Base-by-base conservation (phyloP, 2,888 invertebrate species). In the Creontiades dilutus region DNA sequence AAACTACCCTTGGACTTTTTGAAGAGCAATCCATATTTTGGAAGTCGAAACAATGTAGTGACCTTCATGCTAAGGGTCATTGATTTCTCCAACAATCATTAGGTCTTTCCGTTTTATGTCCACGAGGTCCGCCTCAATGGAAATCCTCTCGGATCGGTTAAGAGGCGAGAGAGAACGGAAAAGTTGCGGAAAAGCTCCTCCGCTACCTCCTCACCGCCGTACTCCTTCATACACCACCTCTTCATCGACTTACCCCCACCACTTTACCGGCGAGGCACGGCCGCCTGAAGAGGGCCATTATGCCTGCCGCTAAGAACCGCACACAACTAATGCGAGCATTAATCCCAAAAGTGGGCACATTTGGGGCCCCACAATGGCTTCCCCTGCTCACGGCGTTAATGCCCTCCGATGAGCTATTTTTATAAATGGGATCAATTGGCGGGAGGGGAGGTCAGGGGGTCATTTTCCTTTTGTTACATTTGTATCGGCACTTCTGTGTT, bases 341-440 rank as follows among this genome's bases (percentile, higher is more conserved):
- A 89, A 89, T 89, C 89, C 89, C 88, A 84, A 89, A 89, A 89
- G 89, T 89, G 89, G 84, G 68, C 89, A 89, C 89, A 89, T 89
- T 89, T 89, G 52, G 84, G 55, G 89, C 76, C 27, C 78, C 52
- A 88, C 88, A 88, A 88, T 88, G 88, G 88, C 88, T 88, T 88
- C 78, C 88, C 27, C 88, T 88, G 88, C 78, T 55, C 46, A 23
- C 88, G 88, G 88, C 88, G 68, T 88, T 88, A 88, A 88, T 88
- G 88, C 88, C 57, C 76, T 76, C 55, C 88, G 88, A 88, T 88
- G 88, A 88, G 88, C 88, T 88, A 88, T 88, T 88, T 88, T 88
- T 88, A 88, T 88, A 88, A 88, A 88, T 88, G 88, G 88, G 78
- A 88, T 88, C 88, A 88, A 88, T 88, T 80, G 88, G 76, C 12